phyloP scores from a whole-genome alignment of 2,888 invertebrate genomes.

The Heliconius erato region DNA sequence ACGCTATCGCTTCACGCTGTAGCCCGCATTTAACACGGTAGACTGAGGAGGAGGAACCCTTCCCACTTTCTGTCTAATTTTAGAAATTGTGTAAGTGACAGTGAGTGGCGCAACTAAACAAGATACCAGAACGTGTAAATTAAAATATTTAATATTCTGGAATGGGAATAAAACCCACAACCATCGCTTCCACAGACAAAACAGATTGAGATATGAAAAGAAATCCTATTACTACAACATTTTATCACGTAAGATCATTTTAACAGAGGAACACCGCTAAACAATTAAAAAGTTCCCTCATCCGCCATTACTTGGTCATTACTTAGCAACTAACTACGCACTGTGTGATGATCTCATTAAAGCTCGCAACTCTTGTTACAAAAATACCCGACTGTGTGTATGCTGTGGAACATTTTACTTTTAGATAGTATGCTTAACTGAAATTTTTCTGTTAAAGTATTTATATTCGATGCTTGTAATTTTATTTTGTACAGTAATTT shows the following conservation, averaged over 20 bases:
- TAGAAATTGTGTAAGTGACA: too few species aligned
- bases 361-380: constrained; percentile 57
- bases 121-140: too few species aligned
- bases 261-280: not conserved
- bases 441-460: constrained; percentile 49
- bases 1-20: not conserved
- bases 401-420: constrained; percentile 61
- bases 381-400: constrained; percentile 60
- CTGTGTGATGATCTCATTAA: constrained; percentile 54
- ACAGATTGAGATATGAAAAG: not conserved
- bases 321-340: constrained; percentile 49
- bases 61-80: too few species aligned
- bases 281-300: constrained; percentile 30
- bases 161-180: too few species aligned
- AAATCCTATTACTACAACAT: not conserved
- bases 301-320: constrained; percentile 30
- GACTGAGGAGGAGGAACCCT: too few species aligned
- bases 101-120: too few species aligned
- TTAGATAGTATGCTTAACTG: constrained; percentile 53
- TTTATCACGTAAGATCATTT: not conserved
- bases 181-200: too few species aligned
- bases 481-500: not conserved
- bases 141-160: too few species aligned
- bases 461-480: constrained; percentile 44
- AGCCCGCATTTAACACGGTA: too few species aligned